Evolutionary conservation across 1,140 invertebrate species (phyloP).

Genomic region (Drosophila willistoni): DNA sequence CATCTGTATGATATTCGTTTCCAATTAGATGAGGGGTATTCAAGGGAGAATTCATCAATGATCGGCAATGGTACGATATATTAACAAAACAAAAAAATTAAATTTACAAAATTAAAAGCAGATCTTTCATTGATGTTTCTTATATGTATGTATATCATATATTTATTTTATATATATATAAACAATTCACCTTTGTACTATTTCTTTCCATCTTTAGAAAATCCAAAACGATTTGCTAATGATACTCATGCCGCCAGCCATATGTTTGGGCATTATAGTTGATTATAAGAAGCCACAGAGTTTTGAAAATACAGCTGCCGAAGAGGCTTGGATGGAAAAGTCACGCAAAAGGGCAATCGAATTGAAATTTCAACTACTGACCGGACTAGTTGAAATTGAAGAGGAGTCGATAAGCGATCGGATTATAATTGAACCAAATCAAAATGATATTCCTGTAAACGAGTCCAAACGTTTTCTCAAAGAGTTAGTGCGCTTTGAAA

Average conservation of each 20-base stretch:
- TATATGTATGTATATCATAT: neutral
- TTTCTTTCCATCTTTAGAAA: constrained; percentile 15
- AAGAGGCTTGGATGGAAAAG: constrained; percentile 86
- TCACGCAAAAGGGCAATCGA: constrained; percentile 85
- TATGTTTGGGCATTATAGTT: constrained; percentile 86
- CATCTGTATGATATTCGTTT: too few relatives aligned
- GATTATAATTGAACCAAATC: constrained; percentile 84
- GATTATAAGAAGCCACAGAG: constrained; percentile 83
- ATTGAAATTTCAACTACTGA: constrained; percentile 83
- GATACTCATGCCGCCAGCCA: constrained; percentile 85
- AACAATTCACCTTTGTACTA: neutral
- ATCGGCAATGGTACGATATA: too few relatives aligned
- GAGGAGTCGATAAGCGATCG: constrained; percentile 84
- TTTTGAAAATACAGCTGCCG: constrained; percentile 84
- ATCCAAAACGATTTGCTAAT: constrained; percentile 83
- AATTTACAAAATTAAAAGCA: too few relatives aligned
- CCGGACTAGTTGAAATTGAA: constrained; percentile 85
- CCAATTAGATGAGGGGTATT: too few relatives aligned
- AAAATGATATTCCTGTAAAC: constrained; percentile 60
- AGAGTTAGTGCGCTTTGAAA: constrained; percentile 69
- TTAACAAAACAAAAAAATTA: too few relatives aligned
- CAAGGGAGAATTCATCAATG: too few relatives aligned
- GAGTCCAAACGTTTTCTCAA: constrained; percentile 65
- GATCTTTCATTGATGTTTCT: neutral
- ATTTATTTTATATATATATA: too few relatives aligned